These are phyloP conservation scores for Anastrepha ludens DNA, from an alignment of 1,140 invertebrate species.

Conservation along the genomic window DNA sequence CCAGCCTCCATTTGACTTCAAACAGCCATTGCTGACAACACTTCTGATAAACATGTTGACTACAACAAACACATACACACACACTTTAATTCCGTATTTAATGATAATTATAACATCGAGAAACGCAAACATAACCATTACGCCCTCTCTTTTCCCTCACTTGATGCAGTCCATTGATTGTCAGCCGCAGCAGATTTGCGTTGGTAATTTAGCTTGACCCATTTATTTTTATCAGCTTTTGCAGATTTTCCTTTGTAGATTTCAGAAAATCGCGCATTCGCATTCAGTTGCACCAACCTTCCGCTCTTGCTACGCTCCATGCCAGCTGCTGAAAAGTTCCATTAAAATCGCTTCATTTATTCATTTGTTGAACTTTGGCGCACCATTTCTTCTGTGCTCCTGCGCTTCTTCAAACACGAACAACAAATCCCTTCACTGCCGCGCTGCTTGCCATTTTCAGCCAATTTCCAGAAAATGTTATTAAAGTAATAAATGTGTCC, in stretches of 20 bases:
- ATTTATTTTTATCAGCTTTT: conserved; percentile 47
- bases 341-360: conserved; percentile 52
- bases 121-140: background rate
- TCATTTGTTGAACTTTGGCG: conserved; percentile 40
- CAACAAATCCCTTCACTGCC: background rate
- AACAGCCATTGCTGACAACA: background rate
- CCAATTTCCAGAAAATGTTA: conserved; percentile 32
- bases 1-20: background rate
- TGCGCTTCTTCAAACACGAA: background rate
- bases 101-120: background rate
- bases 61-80: background rate
- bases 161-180: background rate
- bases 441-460: conserved; percentile 9
- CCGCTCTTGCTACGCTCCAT: background rate
- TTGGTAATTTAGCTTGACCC: background rate
- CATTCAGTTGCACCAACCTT: background rate
- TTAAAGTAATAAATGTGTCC: conserved; percentile 31
- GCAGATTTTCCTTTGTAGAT: conserved; percentile 14
- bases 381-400: background rate
- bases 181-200: conserved; percentile 13
- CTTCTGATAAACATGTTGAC: background rate
- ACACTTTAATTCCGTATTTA: background rate
- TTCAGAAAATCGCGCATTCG: background rate
- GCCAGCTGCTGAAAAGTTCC: conserved; percentile 31
- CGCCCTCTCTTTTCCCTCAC: background rate